phyloP scores from a whole-genome alignment of 2,888 invertebrate genomes.

The Heterodera filipjevi region DNA sequence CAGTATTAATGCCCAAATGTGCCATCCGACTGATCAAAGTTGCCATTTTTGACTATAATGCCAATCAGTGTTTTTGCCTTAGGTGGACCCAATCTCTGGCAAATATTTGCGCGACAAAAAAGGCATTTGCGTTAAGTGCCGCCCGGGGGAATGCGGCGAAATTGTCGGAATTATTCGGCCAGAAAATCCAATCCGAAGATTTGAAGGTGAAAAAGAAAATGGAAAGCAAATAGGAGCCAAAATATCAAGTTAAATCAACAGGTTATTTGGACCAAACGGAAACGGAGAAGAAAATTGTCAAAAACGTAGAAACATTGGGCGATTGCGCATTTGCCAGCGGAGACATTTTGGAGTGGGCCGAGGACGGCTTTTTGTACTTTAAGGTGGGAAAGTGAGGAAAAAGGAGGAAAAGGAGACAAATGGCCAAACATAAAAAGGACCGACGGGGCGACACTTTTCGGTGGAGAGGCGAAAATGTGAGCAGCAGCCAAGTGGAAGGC shows the following conservation, averaged over 20 bases:
- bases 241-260: too few relatives aligned
- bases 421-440: conserved; percentile 69
- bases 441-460: conserved; percentile 75
- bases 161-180: conserved; percentile 88
- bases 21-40: conserved; percentile 91
- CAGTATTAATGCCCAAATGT: conserved; percentile 83
- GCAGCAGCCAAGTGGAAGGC: conserved; percentile 93
- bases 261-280: conserved; percentile 83
- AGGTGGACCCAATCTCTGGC: conserved; percentile 82
- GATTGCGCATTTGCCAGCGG: conserved; percentile 75
- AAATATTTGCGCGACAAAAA: conserved; percentile 81
- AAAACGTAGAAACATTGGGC: conserved; percentile 84
- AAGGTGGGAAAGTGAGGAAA: conserved; percentile 63
- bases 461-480: conserved; percentile 72
- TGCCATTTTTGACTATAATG: conserved; percentile 17
- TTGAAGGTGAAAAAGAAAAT: conserved; percentile 66
- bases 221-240: neutral
- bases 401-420: neutral
- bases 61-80: neutral
- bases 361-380: conserved; percentile 89
- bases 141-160: conserved; percentile 84
- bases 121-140: conserved; percentile 84
- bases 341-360: conserved; percentile 86
- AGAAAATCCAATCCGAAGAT: conserved; percentile 84
- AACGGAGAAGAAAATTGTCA: conserved; percentile 86